phyloP scores from a whole-genome alignment of 1,140 invertebrate genomes.

The Diplogasteroides magnus region DNA sequence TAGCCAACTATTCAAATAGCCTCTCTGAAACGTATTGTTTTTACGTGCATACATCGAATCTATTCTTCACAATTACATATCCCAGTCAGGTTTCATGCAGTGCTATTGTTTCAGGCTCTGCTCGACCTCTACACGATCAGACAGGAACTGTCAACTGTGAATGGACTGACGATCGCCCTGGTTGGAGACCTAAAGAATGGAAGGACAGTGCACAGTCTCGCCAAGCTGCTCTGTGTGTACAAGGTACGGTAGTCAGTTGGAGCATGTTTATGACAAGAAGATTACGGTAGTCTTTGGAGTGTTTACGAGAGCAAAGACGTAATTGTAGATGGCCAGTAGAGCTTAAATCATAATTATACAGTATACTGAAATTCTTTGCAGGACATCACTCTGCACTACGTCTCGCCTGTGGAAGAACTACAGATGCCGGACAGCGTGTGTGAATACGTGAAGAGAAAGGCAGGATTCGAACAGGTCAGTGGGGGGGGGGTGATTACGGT shows the following conservation, averaged over 20 bases:
- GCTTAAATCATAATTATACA: too few relatives aligned
- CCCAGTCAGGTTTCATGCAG: background rate
- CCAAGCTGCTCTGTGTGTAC: slow-evolving; percentile 67
- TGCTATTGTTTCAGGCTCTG: slow-evolving; percentile 64
- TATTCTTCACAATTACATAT: background rate
- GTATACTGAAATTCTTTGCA: too few relatives aligned
- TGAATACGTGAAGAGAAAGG: slow-evolving; percentile 72
- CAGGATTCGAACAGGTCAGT: slow-evolving; percentile 57
- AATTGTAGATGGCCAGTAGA: too few relatives aligned
- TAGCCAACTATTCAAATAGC: too few relatives aligned
- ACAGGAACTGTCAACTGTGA: slow-evolving; percentile 96
- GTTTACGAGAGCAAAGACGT: too few relatives aligned
- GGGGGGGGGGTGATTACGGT: too few relatives aligned
- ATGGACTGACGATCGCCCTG: slow-evolving; percentile 75
- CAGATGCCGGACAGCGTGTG: slow-evolving; percentile 82
- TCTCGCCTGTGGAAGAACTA: slow-evolving; percentile 72
- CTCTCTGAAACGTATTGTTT: too few relatives aligned
- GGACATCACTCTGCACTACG: slow-evolving; percentile 76
- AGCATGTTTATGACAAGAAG: too few relatives aligned
- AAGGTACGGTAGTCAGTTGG: slow-evolving; percentile 21
- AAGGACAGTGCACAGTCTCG: slow-evolving; percentile 93
- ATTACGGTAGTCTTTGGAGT: too few relatives aligned
- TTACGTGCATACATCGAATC: too few relatives aligned
- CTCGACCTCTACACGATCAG: slow-evolving; percentile 95
- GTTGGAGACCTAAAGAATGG: slow-evolving; percentile 95